Conservation (phyloP, 2,797 vertebrate genomes). For the Merluccius polli region DNA sequence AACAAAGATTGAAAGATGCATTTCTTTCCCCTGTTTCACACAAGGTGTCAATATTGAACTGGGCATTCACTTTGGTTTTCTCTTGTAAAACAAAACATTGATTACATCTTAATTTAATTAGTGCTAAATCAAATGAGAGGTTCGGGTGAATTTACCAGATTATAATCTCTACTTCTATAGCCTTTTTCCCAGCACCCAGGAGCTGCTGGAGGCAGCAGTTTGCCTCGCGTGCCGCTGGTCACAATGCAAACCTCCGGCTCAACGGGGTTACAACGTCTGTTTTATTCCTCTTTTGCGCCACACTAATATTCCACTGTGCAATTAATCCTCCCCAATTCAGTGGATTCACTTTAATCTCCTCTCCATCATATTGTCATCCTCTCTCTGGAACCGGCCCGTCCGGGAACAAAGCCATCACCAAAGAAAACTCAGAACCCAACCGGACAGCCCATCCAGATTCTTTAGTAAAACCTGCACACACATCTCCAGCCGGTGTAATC, state of each 20-base stretch:
- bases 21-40: background rate
- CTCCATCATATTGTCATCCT: constrained; percentile 53
- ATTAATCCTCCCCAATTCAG: constrained; percentile 58
- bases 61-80: background rate
- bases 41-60: background rate
- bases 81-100: constrained; percentile 10
- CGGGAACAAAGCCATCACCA: constrained; percentile 61
- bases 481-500: constrained; percentile 42
- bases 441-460: constrained; percentile 51
- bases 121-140: constrained; percentile 18
- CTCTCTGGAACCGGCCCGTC: constrained; percentile 27
- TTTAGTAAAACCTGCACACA: constrained; percentile 39
- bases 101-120: background rate
- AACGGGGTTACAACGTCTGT: constrained; percentile 38
- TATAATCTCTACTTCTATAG: constrained; percentile 16
- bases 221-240: constrained; percentile 44
- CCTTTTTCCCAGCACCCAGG: constrained; percentile 40
- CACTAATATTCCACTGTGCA: constrained; percentile 55
- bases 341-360: constrained; percentile 58
- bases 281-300: constrained; percentile 41
- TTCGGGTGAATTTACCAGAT: constrained; percentile 24
- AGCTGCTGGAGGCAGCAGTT: constrained; percentile 31
- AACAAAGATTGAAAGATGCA: background rate
- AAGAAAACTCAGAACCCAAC: constrained; percentile 53
- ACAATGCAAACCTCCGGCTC: constrained; percentile 44